Evolutionary conservation across 2,113 vertebrate species (phyloP).

Genomic region (Erythrolamprus reginae): DNA sequence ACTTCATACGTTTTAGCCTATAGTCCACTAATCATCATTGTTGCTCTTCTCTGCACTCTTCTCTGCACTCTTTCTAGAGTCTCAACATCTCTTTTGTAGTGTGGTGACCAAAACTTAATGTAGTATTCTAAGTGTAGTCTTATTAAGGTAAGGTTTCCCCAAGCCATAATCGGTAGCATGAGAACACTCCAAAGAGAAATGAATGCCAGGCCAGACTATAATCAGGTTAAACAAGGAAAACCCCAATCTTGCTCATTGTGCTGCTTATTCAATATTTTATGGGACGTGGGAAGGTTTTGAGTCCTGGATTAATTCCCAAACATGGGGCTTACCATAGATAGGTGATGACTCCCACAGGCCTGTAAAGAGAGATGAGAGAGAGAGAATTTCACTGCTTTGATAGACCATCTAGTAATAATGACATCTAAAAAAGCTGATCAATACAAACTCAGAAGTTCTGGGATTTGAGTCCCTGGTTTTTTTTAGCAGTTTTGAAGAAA

Average conservation of each 20-base stretch:
- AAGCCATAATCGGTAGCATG: neutral
- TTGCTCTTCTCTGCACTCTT: too few relatives aligned
- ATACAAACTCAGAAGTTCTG: neutral
- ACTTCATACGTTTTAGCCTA: too few relatives aligned
- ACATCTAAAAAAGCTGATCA: neutral
- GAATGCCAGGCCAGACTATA: neutral
- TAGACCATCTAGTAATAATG: neutral
- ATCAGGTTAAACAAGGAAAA: neutral
- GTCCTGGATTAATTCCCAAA: neutral
- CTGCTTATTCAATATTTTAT: neutral
- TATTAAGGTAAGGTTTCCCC: neutral
- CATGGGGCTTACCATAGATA: slow-evolving; percentile 85
- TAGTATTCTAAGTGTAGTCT: too few relatives aligned
- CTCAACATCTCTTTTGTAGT: too few relatives aligned
- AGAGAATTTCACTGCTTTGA: neutral
- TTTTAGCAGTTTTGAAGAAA: neutral
- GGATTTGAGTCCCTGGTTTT: neutral
- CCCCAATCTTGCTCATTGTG: neutral
- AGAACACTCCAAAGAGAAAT: neutral
- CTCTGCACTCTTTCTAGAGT: too few relatives aligned
- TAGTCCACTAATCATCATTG: too few relatives aligned
- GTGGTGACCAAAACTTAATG: too few relatives aligned
- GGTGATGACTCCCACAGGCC: slow-evolving; percentile 88
- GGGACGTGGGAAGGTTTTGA: neutral
- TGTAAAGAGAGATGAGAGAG: slow-evolving; percentile 53